Conservation (phyloP, 2,797 vertebrate genomes). For the Petrocephalus sullivani region DNA sequence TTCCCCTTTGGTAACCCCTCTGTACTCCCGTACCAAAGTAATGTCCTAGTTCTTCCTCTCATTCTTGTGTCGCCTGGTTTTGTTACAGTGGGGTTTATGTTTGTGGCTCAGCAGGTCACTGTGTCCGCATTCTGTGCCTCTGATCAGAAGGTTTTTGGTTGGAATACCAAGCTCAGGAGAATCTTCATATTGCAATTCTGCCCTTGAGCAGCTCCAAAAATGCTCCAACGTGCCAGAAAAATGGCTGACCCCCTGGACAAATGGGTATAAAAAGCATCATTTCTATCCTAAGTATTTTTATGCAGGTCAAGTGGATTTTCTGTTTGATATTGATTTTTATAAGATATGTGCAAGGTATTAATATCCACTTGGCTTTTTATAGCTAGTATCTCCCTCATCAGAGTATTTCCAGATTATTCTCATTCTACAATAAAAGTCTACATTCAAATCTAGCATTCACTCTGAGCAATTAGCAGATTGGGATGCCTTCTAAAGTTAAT, state of each 20-base stretch:
- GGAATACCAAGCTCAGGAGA: neutral
- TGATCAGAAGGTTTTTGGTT: neutral
- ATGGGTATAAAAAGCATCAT: neutral
- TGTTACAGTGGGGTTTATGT: neutral
- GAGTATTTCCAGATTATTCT: neutral
- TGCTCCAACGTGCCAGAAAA: neutral
- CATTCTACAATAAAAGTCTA: neutral
- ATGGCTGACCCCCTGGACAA: neutral
- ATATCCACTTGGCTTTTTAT: neutral
- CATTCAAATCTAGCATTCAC: neutral
- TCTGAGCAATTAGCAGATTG: neutral
- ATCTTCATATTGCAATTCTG: neutral
- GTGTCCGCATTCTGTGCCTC: neutral
- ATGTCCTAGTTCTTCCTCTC: neutral
- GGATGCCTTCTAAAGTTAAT: neutral
- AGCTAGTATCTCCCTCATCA: neutral
- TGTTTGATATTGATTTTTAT: neutral
- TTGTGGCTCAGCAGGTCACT: neutral
- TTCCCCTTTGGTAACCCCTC: neutral
- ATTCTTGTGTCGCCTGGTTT: neutral
- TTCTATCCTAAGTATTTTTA: neutral
- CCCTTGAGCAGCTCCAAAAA: neutral
- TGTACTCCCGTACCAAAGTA: neutral
- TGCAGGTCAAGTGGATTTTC: neutral
- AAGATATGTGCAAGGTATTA: neutral